phyloP scores from a whole-genome alignment of 2,797 vertebrate genomes.

The Thalassophryne amazonica region DNA sequence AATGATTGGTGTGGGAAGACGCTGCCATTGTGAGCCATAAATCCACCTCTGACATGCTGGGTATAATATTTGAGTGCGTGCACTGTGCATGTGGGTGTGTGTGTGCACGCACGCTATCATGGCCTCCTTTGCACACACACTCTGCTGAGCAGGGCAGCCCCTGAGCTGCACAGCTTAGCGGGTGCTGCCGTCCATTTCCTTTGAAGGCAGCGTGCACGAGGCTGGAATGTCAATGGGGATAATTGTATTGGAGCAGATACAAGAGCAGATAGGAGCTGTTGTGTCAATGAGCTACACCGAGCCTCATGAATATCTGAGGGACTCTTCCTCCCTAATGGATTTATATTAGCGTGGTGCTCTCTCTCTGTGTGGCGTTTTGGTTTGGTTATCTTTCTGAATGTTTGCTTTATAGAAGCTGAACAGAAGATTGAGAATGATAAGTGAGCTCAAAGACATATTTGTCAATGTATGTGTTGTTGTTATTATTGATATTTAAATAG shows the following conservation, averaged over 20 bases:
- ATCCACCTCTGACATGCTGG: slow-evolving; percentile 56
- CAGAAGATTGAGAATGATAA: background rate
- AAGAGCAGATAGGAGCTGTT: slow-evolving; percentile 64
- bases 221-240: slow-evolving; percentile 73
- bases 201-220: slow-evolving; percentile 63
- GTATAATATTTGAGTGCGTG: slow-evolving; percentile 32
- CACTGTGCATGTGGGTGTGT: background rate
- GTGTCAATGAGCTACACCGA: slow-evolving; percentile 59
- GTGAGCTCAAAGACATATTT: background rate
- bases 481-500: background rate
- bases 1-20: slow-evolving; percentile 66
- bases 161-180: slow-evolving; percentile 61
- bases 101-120: slow-evolving; percentile 10
- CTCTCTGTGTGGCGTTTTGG: slow-evolving; percentile 9
- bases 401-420: too few relatives aligned
- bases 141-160: slow-evolving; percentile 42
- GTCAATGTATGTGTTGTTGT: background rate
- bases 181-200: slow-evolving; percentile 63
- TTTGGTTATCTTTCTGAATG: slow-evolving; percentile 17
- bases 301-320: slow-evolving; percentile 59
- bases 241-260: slow-evolving; percentile 71
- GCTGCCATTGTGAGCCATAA: slow-evolving; percentile 44
- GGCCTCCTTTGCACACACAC: slow-evolving; percentile 31
- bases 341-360: slow-evolving; percentile 53
- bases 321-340: slow-evolving; percentile 51